Evolutionary conservation across 2,888 invertebrate genomes (phyloP).

Genomic region (Dexiosoma caninum): DNA sequence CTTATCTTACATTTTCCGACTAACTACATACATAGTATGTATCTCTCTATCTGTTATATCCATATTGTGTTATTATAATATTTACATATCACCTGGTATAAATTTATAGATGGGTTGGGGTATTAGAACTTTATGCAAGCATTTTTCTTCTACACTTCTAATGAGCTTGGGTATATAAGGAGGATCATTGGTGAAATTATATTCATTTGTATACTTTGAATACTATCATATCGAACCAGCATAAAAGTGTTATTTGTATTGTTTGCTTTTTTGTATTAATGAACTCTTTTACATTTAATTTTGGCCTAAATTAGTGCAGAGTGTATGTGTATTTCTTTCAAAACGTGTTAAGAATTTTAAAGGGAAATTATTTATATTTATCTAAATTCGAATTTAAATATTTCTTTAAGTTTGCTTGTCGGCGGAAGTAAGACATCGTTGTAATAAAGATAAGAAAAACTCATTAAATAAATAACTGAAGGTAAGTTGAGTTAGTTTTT

Average conservation of each 20-base stretch:
- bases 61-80: constrained; percentile 39
- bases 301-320: constrained; percentile 44
- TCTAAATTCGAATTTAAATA: constrained; percentile 43
- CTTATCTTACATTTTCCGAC: constrained; percentile 66
- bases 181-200: constrained; percentile 69
- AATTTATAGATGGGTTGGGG: constrained; percentile 48
- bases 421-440: constrained; percentile 53
- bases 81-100: constrained; percentile 41
- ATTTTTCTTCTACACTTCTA: not conserved
- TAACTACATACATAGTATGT: too few species aligned
- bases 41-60: constrained; percentile 13
- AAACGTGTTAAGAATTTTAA: constrained; percentile 52
- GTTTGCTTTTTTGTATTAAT: constrained; percentile 18
- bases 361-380: constrained; percentile 21
- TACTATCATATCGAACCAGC: constrained; percentile 65
- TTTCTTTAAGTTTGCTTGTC: constrained; percentile 44
- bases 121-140: not conserved
- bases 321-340: not conserved
- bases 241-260: constrained; percentile 66
- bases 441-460: constrained; percentile 48
- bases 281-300: constrained; percentile 26
- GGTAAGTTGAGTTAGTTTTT: constrained; percentile 42
- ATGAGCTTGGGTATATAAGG: constrained; percentile 69
- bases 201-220: constrained; percentile 70
- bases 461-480: constrained; percentile 35